Percentiles rank a stretch among this genome's conserved stretches.
Evolutionary conservation across 1,140 invertebrate species (phyloP).

Genomic region (Nautilus pompilius): DNA sequence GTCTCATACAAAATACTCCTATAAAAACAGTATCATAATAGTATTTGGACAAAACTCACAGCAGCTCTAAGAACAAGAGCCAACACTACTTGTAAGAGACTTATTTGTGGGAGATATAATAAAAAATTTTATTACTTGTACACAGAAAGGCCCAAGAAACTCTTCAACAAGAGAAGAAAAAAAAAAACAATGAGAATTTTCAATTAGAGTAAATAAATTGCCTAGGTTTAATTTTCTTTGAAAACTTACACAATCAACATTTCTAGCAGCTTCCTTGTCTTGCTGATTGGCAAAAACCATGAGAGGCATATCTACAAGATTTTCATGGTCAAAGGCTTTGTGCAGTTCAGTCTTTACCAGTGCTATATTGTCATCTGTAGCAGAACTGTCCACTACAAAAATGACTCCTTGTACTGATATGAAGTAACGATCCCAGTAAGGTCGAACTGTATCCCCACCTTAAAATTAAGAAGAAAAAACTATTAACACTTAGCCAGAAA

Average conservation of each 20-base stretch:
- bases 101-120: background rate
- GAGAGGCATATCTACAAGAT: constrained; percentile 38
- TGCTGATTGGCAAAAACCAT: constrained; percentile 36
- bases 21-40: too few species aligned
- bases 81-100: background rate
- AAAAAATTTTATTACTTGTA: background rate
- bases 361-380: constrained; percentile 27
- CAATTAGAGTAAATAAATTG: background rate
- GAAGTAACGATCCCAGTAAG: constrained; percentile 48
- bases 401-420: constrained; percentile 41
- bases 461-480: too few species aligned
- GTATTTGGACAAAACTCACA: too few species aligned
- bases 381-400: constrained; percentile 41
- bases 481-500: too few species aligned
- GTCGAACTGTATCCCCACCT: constrained; percentile 46
- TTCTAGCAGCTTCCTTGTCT: constrained; percentile 31
- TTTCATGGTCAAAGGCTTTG: constrained; percentile 34
- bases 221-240: background rate
- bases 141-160: background rate
- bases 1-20: too few species aligned
- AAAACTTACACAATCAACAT: constrained; percentile 27
- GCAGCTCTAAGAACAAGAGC: background rate
- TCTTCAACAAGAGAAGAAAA: background rate
- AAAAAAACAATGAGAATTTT: background rate
- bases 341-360: constrained; percentile 30